Base-by-base conservation (phyloP, 1,140 invertebrate species). In the Teleopsis dalmanni region DNA sequence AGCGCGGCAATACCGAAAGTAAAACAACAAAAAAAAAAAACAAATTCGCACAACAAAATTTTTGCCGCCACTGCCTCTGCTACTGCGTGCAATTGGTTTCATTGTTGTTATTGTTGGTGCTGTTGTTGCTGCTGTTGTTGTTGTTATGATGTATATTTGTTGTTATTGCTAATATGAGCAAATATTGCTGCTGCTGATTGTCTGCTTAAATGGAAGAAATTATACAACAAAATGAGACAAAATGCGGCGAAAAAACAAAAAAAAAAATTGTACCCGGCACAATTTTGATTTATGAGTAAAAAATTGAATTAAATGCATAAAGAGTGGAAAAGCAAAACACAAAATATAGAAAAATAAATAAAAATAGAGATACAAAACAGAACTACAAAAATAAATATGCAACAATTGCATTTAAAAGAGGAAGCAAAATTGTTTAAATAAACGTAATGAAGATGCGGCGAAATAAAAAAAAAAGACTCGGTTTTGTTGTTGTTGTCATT, bases 231-330 rank as follows among this genome's bases (percentile, higher is more conserved):
- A 40, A 10, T 40, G 37, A 11, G 21, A 11, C 42, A 26, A 10
- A 11, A 8, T 22, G 6, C n/a, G 29, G 42, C 14, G 27, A 44
- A 44, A 26, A 31, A 22, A 62, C 59, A 62, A 63, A 64, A 64
- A 55, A 59, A 64, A 63, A 64, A 59, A 64, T 64, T 61, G 57
- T 62, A 57, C 57, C 57, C 59, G 57, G 61, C 61, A 65, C 54
- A 64, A 57, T 64, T 64, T 64, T 64, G 61, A 64, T 64, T 64
- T 64, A 64, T 64, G 61, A 62, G 62, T 59, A 62, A 57, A n/a
- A 64, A 64, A 65, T 65, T 62, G 62, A 64, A 65, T 64, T 59
- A 62, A n/a, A n/a, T n/a, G n/a, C n/a, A n/a, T n/a, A n/a, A n/a
- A n/a, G n/a, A n/a, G n/a, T n/a, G n/a, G n/a, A n/a, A n/a, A n/a